Percentiles rank a stretch among this genome's conserved stretches.
Evolutionary conservation across 2,888 invertebrate species (phyloP).

Genomic region (Dryobotodes eremita): DNA sequence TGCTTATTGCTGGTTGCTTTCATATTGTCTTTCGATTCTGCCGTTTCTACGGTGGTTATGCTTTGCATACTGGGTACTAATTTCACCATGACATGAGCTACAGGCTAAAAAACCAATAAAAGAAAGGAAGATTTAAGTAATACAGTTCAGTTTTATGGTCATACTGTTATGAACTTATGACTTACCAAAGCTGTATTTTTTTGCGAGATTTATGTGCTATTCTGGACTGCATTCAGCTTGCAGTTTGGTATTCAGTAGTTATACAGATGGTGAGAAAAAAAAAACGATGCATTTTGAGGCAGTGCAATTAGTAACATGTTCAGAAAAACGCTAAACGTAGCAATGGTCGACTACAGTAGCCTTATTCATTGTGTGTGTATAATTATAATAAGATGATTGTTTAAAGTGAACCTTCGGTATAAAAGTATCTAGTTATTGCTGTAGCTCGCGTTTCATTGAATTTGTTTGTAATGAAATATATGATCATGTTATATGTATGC

Average conservation of each 20-base stretch:
- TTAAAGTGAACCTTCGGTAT: neutral
- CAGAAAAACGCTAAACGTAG: neutral
- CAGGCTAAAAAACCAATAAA: neutral
- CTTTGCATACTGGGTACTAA: neutral
- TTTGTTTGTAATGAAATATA: slow-evolving; percentile 47
- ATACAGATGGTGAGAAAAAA: neutral
- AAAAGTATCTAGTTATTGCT: neutral
- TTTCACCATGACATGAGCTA: neutral
- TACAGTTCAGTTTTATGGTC: neutral
- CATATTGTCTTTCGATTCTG: neutral
- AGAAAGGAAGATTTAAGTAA: neutral
- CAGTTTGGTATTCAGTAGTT: no score
- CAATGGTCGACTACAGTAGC: neutral
- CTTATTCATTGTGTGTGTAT: neutral
- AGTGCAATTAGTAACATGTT: neutral
- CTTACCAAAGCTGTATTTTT: neutral
- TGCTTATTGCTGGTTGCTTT: no score
- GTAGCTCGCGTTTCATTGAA: slow-evolving; percentile 18
- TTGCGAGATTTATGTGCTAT: neutral
- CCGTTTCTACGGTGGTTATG: neutral
- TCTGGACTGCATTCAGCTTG: neutral
- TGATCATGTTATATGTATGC: neutral
- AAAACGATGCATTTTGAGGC: neutral
- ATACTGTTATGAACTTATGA: neutral
- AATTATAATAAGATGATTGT: neutral